Base-by-base conservation (phyloP, 2,113 vertebrate species). In the Rynchops niger region DNA sequence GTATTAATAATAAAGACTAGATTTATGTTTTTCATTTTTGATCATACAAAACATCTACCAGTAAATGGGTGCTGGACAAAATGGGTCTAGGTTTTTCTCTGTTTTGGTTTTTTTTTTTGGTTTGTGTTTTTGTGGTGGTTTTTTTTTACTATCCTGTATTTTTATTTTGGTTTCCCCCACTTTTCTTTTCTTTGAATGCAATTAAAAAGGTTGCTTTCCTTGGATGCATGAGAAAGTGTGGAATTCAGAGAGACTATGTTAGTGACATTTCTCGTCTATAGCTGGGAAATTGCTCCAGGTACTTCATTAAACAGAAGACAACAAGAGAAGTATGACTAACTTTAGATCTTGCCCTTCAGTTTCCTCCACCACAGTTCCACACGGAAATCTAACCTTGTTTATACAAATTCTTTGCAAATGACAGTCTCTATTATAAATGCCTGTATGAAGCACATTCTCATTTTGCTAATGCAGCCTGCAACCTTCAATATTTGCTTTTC, bases 381-480 rank as follows among this genome's bases (percentile, higher is more conserved):
- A 71, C 0, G 67, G 74, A 91, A 95, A 93, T 91, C 91, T 83
- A 91, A 36, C 62, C 18, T 77, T 90, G 53, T 95, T 96, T 94
- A 63, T 88, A 78, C 93, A 93, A 91, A 96, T 89, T 86, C 63
- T 85, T 94, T 85, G 62, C 84, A 94, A 94, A 90, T 91, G 32
- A 67, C 2, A 3, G 12, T 74, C 52, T 94, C 73, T 71, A 25
- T 90, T 92, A 61, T 78, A 88, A 87, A 58, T 61, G 53, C 63
- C 36, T 88, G 15, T 55, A 50, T 58, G 71, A 87, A 90, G 82
- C 74, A 70, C 55, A 67, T 85, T 91, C 58, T 70, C 77, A 40
- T 66, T 94, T 86, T 82, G 45, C 53, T 89, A 86, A 78, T 91
- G 59, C 88, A 70, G 43, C 61, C 62, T 97, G 40, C 52, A 92